Conservation (phyloP, 2,797 vertebrate species). For the Astyanax mexicanus region DNA sequence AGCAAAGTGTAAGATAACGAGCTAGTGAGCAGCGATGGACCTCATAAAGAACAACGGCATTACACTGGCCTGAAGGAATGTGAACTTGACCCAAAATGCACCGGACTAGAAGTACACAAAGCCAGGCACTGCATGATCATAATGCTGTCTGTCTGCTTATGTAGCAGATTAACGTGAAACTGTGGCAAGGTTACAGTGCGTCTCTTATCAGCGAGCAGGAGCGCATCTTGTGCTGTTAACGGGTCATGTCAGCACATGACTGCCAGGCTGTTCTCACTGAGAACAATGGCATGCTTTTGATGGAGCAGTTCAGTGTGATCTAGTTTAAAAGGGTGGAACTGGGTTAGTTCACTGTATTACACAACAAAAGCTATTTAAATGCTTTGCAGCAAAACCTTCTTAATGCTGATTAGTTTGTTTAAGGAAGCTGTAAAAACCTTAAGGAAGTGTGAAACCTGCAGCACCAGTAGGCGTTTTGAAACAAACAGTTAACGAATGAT, state of each 20-base stretch:
- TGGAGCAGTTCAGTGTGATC: conserved; percentile 17
- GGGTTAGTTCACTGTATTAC: conserved; percentile 8
- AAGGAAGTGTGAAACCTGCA: too few species aligned
- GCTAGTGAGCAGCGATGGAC: conserved; percentile 75
- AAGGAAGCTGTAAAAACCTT: not conserved
- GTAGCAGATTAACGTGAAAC: conserved; percentile 45
- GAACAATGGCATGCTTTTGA: conserved; percentile 40
- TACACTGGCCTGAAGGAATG: conserved; percentile 77
- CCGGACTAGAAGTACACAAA: conserved; percentile 65
- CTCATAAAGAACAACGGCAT: conserved; percentile 78
- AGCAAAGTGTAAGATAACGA: conserved; percentile 74
- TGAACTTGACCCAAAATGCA: conserved; percentile 73
- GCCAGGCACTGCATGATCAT: conserved; percentile 55
- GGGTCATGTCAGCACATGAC: conserved; percentile 35
- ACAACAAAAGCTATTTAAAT: conserved; percentile 11
- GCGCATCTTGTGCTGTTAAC: conserved; percentile 32
- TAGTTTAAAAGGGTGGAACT: conserved; percentile 16
- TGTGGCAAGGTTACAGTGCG: conserved; percentile 21
- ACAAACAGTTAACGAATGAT: not conserved
- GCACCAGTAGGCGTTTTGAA: not conserved
- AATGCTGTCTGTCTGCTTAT: conserved; percentile 54
- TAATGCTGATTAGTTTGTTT: conserved; percentile 14
- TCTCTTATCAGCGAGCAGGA: conserved; percentile 31
- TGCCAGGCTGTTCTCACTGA: conserved; percentile 21
- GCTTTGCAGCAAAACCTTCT: conserved; percentile 7